A percentile compares a stretch with the other conserved stretches of the same genome.
Evolutionary conservation across 2,113 vertebrate genomes (phyloP).

Genomic region (Lasiurus cinereus): DNA sequence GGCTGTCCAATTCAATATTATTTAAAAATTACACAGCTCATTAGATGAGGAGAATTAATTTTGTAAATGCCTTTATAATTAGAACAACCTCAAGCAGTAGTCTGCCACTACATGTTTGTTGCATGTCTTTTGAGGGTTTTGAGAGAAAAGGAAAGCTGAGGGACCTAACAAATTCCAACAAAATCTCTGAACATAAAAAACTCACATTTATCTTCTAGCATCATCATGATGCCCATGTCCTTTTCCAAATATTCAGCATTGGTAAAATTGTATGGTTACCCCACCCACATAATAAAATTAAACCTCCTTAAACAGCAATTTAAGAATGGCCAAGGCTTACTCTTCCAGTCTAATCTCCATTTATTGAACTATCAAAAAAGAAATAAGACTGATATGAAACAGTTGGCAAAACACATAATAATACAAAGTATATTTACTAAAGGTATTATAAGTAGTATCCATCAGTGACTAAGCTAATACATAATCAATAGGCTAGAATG

Average conservation of each 20-base stretch:
- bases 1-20: background rate
- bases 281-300: background rate
- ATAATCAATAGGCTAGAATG: background rate
- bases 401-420: background rate
- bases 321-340: background rate
- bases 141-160: background rate
- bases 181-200: background rate
- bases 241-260: background rate
- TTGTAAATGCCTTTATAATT: background rate
- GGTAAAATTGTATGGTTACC: background rate
- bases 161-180: background rate
- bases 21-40: background rate
- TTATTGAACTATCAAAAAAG: background rate
- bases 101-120: background rate
- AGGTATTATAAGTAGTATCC: background rate
- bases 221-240: background rate
- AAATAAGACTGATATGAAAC: background rate
- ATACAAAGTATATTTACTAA: background rate
- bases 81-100: background rate
- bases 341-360: background rate
- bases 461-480: background rate
- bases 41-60: constrained; percentile 5
- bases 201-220: background rate
- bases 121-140: background rate
- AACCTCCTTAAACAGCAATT: background rate